Base-by-base conservation (phyloP, 2,888 invertebrate species). In the Chloromyia formosa region DNA sequence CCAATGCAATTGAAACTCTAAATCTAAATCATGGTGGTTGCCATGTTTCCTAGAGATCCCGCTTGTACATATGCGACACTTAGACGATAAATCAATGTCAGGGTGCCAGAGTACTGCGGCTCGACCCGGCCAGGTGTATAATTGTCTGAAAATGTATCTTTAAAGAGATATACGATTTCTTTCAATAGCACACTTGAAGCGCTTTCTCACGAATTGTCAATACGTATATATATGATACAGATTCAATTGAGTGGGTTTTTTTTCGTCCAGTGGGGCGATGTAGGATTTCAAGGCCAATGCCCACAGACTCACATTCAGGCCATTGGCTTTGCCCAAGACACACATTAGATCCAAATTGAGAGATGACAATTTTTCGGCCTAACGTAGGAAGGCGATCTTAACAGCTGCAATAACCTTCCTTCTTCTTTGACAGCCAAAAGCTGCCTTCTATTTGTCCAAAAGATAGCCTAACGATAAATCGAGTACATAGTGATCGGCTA, bases 1-100 rank as follows among this genome's bases (percentile, higher is more conserved):
- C 56, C 58, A 56, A 16, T 18, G 71, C 71, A 71, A 16, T 40
- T 56, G 71, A 16, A 35, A 71, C 71, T n/a, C 66, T 58, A 53
- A 49, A 71, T 71, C 56, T 71, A 71, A 71, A 71, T 71, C 71
- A 71, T 71, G 56, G 58, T 58, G 71, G 71, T 27, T 66, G 49
- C 22, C 45, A 66, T 66, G 56, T 71, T 56, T 71, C 42, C 40
- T 71, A 23, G 53, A 71, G 71, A 40, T 40, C 71, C 56, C 69
- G 69, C 71, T 71, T 35, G 71, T 71, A 71, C 35, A 16, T 53
- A 53, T 40, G 71, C 56, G 56, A 54, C 56, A 54, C 69, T 71
- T 71, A 71, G 71, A 71, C 56, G 35, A 71, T 71, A 56, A 71
- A 71, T 71, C 71, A 71, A 71, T 71, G 71, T 71, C 71, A 71